These are phyloP conservation scores for Hippopotamyrus pictus DNA, from an alignment of 2,797 vertebrate genomes.

Conservation along the genomic window DNA sequence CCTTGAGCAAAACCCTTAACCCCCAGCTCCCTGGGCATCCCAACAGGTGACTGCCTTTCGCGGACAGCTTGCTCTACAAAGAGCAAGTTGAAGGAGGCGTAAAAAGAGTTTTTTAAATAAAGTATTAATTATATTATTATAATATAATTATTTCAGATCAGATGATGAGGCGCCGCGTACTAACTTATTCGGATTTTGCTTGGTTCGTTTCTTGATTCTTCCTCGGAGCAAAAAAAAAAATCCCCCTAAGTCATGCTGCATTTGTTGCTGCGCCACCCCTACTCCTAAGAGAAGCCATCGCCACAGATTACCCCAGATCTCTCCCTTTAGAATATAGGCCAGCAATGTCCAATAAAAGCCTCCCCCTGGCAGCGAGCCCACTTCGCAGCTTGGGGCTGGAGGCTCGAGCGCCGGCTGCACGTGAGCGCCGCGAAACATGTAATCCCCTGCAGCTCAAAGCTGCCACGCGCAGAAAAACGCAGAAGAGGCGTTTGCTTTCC, in stretches of 20 bases:
- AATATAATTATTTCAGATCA: constrained; percentile 1
- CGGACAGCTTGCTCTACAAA: too few relatives aligned
- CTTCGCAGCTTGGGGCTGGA: constrained; percentile 36
- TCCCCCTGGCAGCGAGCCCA: constrained; percentile 24
- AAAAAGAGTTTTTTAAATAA: too few relatives aligned
- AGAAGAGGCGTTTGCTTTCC: background rate
- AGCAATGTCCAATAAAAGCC: constrained; percentile 37
- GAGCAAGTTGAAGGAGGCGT: too few relatives aligned
- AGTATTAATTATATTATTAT: too few relatives aligned
- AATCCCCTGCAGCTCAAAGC: background rate
- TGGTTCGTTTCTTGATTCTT: background rate
- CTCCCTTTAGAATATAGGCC: background rate
- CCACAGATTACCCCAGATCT: background rate
- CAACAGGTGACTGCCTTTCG: too few relatives aligned
- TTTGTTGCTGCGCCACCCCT: background rate
- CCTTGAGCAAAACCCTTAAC: too few relatives aligned
- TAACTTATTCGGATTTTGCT: constrained; percentile 14
- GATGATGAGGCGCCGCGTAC: too few relatives aligned
- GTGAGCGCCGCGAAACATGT: constrained; percentile 29
- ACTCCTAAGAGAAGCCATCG: background rate
- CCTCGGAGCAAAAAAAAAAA: background rate
- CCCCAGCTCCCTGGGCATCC: too few relatives aligned
- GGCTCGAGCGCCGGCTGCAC: constrained; percentile 9
- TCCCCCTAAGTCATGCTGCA: background rate
- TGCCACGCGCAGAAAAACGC: background rate